A percentile compares a stretch with the other conserved stretches of the same genome.
phyloP scores from a whole-genome alignment of 2,113 vertebrate species.

The Hystrix brachyura region DNA sequence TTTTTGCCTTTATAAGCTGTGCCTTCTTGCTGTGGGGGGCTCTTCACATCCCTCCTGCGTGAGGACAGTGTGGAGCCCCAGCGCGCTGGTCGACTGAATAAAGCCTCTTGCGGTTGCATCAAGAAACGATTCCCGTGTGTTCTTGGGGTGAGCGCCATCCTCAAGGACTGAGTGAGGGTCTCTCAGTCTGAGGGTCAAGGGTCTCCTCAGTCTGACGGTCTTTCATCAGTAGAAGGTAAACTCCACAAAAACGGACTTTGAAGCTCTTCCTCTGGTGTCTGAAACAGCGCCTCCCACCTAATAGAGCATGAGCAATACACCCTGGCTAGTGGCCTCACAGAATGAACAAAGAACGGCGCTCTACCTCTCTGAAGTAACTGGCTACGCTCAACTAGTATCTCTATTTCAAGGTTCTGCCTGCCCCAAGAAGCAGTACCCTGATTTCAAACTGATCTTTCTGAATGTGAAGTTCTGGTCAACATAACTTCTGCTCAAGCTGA shows the following conservation, averaged over 20 bases:
- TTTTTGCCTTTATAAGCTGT: no score
- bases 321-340: background rate
- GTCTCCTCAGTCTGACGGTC: no score
- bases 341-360: background rate
- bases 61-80: no score
- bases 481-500: background rate
- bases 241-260: background rate
- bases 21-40: no score
- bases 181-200: no score
- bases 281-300: background rate
- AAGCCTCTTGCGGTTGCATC: no score
- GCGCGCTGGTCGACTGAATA: no score
- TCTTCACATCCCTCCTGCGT: no score
- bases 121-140: no score
- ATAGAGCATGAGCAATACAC: fast-evolving
- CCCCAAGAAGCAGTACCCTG: background rate
- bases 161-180: no score
- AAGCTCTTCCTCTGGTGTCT: background rate
- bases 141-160: no score
- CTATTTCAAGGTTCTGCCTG: background rate
- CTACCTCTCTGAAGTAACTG: background rate
- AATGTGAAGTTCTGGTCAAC: background rate
- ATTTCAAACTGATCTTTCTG: conserved; percentile 6
- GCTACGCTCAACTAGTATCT: background rate
- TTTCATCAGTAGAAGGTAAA: conserved; percentile 6